Conservation (phyloP, 2,888 invertebrate species). For the Drosophila mercatorum region DNA sequence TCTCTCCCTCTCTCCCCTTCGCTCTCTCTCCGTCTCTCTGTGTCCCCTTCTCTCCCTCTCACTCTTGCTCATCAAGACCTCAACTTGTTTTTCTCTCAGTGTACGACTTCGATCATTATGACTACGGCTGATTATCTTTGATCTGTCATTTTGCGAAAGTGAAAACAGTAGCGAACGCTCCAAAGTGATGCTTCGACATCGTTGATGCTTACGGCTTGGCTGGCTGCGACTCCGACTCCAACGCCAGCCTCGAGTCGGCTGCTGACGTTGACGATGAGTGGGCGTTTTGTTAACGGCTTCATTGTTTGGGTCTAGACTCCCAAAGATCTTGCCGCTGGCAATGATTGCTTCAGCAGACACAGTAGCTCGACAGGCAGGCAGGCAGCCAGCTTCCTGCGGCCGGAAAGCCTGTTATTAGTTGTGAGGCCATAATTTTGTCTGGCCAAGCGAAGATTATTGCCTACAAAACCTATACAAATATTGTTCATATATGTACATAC, state of each 20-base stretch:
- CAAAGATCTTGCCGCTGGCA: constrained; percentile 23
- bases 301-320: constrained; percentile 41
- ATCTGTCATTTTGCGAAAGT: constrained; percentile 71
- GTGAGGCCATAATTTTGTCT: constrained; percentile 47
- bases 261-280: constrained; percentile 62
- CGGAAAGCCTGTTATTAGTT: constrained; percentile 63
- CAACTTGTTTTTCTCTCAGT: neutral
- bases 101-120: constrained; percentile 51
- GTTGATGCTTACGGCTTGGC: constrained; percentile 1
- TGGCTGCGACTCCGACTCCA: neutral
- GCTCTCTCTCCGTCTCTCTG: neutral
- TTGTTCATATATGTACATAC: constrained; percentile 2
- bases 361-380: constrained; percentile 32
- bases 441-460: constrained; percentile 40
- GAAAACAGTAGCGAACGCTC: constrained; percentile 59
- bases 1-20: neutral
- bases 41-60: neutral
- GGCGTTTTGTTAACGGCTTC: constrained; percentile 65
- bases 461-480: constrained; percentile 35
- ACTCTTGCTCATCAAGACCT: neutral
- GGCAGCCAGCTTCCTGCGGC: constrained; percentile 52
- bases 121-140: constrained; percentile 63
- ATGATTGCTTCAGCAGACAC: constrained; percentile 48
- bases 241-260: no score
- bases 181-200: constrained; percentile 27